Evolutionary conservation across 2,113 vertebrate species (phyloP).

Genomic region (Loxodonta africana): DNA sequence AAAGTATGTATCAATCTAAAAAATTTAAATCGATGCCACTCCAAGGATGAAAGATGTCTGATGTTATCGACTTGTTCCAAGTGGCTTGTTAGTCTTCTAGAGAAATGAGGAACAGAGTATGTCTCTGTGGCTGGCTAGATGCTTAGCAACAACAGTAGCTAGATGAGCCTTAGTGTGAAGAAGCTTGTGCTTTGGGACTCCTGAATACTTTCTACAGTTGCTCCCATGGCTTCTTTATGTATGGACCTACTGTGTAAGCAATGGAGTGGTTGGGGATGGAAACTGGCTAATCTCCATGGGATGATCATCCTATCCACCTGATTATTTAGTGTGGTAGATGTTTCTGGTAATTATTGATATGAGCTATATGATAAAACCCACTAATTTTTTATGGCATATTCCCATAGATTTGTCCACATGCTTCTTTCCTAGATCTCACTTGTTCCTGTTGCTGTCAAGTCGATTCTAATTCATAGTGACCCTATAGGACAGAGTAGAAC

Average conservation of each 20-base stretch:
- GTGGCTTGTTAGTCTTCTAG: background rate
- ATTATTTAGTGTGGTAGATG: background rate
- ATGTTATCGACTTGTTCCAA: background rate
- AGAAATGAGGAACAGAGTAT: background rate
- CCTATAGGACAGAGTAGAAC: too few species aligned
- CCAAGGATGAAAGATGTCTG: background rate
- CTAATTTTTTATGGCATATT: background rate
- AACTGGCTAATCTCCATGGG: background rate
- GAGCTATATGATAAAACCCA: background rate
- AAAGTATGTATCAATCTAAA: background rate
- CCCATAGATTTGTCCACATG: background rate
- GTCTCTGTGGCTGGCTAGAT: background rate
- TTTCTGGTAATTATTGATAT: background rate
- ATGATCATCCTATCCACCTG: background rate
- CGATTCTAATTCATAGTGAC: too few species aligned
- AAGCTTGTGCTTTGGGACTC: background rate
- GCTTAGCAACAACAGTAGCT: background rate
- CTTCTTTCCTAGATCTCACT: background rate
- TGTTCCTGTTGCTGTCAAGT: too few species aligned
- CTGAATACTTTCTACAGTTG: background rate
- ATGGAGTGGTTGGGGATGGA: background rate
- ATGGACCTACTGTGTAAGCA: background rate
- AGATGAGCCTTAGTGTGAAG: background rate
- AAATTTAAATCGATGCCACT: background rate
- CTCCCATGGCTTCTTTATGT: background rate